phyloP scores from a whole-genome alignment of 2,888 invertebrate genomes.

The Exocentrus adspersus region DNA sequence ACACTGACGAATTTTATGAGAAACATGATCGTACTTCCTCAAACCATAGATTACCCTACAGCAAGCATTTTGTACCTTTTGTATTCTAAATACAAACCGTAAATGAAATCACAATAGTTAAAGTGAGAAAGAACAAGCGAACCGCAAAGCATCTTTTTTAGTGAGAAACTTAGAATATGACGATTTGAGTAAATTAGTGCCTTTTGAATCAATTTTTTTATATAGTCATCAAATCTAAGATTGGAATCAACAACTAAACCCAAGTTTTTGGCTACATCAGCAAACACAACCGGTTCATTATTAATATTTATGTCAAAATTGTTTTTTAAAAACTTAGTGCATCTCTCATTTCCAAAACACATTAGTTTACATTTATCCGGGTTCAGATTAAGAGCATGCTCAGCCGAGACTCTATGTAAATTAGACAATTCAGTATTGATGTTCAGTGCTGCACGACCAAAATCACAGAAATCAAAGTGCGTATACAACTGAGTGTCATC shows the following conservation, averaged over 20 bases:
- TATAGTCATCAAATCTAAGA: neutral
- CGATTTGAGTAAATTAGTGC: neutral
- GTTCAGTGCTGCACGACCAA: neutral
- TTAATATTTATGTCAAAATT: neutral
- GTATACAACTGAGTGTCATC: no score
- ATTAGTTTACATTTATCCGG: no score
- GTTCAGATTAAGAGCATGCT: no score
- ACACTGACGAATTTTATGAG: no score
- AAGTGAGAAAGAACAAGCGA: neutral
- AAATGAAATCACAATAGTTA: neutral
- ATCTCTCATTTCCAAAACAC: neutral
- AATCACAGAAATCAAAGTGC: no score
- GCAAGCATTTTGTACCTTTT: neutral
- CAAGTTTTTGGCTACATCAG: no score
- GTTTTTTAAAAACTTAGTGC: neutral
- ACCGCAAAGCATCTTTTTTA: neutral
- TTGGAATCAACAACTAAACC: neutral
- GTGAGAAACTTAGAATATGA: neutral
- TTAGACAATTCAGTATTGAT: no score
- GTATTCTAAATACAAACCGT: neutral
- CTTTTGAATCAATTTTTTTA: neutral
- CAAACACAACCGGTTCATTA: neutral
- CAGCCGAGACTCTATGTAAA: no score
- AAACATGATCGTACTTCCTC: no score
- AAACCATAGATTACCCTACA: neutral